phyloP scores from a whole-genome alignment of 2,888 invertebrate genomes.

The Sylvicola fuscatus region DNA sequence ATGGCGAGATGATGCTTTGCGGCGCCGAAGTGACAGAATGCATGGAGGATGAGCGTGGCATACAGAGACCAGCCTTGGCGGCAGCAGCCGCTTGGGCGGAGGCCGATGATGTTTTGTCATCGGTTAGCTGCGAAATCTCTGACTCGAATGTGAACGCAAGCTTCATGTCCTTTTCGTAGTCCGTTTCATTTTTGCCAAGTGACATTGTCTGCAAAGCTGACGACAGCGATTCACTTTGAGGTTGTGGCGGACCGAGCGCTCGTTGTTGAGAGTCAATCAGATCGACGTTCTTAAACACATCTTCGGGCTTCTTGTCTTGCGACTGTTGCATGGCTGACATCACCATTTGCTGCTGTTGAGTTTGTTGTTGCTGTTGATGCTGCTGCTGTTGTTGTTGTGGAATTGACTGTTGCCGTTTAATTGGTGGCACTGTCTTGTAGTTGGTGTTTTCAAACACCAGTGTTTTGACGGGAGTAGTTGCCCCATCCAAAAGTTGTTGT shows the following conservation, averaged over 20 bases:
- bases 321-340: slow-evolving; percentile 1
- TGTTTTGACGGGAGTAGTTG: slow-evolving; percentile 65
- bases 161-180: slow-evolving; percentile 74
- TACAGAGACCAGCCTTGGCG: slow-evolving; percentile 7
- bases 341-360: slow-evolving; percentile 1
- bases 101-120: slow-evolving; percentile 33
- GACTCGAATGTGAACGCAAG: slow-evolving; percentile 80
- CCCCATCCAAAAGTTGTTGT: slow-evolving; percentile 36
- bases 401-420: slow-evolving; percentile 21
- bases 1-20: slow-evolving; percentile 53
- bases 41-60: slow-evolving; percentile 38
- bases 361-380: slow-evolving; percentile 24
- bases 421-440: slow-evolving; percentile 50
- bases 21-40: slow-evolving; percentile 29
- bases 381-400: slow-evolving; percentile 7
- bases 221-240: slow-evolving; percentile 23
- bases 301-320: slow-evolving; percentile 8
- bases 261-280: slow-evolving; percentile 27
- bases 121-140: slow-evolving; percentile 52
- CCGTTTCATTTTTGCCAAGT: slow-evolving; percentile 37
- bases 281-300: slow-evolving; percentile 12
- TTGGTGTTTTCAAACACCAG: slow-evolving; percentile 86
- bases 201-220: slow-evolving; percentile 42
- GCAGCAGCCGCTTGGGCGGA: slow-evolving; percentile 10
- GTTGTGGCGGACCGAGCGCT: slow-evolving; percentile 8